Percentiles rank a stretch among this genome's conserved stretches.
Conservation (phyloP, 30 jellyfish, hydroid and myxozoan species). For the Rhopilema esculentum region DNA sequence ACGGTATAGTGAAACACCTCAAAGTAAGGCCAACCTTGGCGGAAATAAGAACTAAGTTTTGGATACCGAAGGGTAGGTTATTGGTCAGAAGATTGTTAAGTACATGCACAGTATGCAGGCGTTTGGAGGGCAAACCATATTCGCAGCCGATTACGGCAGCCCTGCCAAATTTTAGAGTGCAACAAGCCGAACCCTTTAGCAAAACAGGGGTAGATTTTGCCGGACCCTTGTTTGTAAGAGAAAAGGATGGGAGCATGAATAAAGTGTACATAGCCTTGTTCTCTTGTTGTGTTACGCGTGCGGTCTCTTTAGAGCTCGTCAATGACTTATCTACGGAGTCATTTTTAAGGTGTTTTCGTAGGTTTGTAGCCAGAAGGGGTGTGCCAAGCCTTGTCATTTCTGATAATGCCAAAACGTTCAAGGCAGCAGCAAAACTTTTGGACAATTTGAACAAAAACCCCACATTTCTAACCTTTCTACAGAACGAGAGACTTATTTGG, state of each 20-base stretch:
- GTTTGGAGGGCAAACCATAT: slow-evolving; percentile 8
- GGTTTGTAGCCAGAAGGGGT: not conserved
- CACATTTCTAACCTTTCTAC: no score
- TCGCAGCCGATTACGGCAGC: slow-evolving; percentile 30
- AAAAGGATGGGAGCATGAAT: no score
- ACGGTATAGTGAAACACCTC: slow-evolving; percentile 17
- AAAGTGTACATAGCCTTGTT: no score
- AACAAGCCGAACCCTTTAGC: slow-evolving; percentile 14
- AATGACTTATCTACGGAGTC: slow-evolving; percentile 7
- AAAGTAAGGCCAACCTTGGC: slow-evolving; percentile 24
- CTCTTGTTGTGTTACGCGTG: no score
- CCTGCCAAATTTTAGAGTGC: slow-evolving; percentile 10
- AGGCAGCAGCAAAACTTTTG: no score
- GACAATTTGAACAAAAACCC: no score
- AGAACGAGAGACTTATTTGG: no score
- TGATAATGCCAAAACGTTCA: no score
- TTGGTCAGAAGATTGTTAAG: slow-evolving; percentile 26
- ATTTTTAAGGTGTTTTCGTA: not conserved
- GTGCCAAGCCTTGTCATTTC: slow-evolving; percentile 12
- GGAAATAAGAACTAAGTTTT: slow-evolving; percentile 14
- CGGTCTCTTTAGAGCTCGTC: no score
- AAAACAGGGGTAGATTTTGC: slow-evolving; percentile 36
- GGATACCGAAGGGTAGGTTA: slow-evolving; percentile 26
- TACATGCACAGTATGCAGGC: slow-evolving; percentile 1
- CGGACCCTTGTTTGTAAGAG: no score